A percentile compares a stretch with the other conserved stretches of the same genome.
phyloP scores from a whole-genome alignment of 2,888 invertebrate genomes.

The Synergus umbraculus region DNA sequence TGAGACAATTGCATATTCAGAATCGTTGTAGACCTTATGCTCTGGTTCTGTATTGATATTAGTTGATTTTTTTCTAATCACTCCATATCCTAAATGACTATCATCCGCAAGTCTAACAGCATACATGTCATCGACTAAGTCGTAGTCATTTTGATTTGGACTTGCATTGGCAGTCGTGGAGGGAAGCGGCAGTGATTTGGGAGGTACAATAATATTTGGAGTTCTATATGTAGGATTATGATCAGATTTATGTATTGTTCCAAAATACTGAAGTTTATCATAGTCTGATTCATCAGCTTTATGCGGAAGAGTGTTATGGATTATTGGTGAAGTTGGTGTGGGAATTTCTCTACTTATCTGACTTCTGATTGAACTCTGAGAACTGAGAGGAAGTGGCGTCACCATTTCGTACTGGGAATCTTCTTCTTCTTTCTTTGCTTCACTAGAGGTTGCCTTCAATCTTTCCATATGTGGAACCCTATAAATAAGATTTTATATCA shows the following conservation, averaged over 20 bases:
- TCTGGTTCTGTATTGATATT: conserved; percentile 78
- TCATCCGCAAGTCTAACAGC: conserved; percentile 87
- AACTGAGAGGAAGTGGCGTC: conserved; percentile 54
- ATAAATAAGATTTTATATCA: background rate
- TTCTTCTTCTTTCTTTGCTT: conserved; percentile 59
- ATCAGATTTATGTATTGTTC: conserved; percentile 84
- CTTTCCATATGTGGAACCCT: conserved; percentile 86
- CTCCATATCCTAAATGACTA: conserved; percentile 88
- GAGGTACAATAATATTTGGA: conserved; percentile 69
- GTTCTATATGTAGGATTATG: conserved; percentile 85
- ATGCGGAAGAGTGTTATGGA: conserved; percentile 63
- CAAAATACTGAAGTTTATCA: conserved; percentile 89
- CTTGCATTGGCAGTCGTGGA: conserved; percentile 54
- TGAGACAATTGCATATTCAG: conserved; percentile 90
- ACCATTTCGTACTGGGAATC: conserved; percentile 72
- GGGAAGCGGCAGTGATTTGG: conserved; percentile 58
- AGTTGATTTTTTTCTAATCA: conserved; percentile 82
- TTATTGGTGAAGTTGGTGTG: conserved; percentile 64
- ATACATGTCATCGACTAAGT: conserved; percentile 84
- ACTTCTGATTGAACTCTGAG: conserved; percentile 63
- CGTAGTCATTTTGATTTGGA: conserved; percentile 85
- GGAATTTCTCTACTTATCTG: conserved; percentile 53
- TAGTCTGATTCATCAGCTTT: conserved; percentile 80
- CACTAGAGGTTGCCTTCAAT: conserved; percentile 57
- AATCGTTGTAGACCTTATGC: conserved; percentile 86